phyloP scores from a whole-genome alignment of 2,888 invertebrate species.

The Drosophila macrospina region DNA sequence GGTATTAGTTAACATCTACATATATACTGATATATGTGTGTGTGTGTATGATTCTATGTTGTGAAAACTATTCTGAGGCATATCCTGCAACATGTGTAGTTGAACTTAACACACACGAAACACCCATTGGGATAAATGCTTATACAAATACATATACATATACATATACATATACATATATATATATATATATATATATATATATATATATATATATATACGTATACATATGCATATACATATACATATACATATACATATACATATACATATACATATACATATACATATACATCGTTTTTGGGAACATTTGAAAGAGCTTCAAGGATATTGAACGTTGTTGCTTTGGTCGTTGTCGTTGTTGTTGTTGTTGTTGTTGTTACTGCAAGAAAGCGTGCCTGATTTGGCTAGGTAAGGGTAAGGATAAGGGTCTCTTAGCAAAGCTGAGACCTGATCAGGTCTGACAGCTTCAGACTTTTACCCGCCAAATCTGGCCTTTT shows the following conservation, averaged over 20 bases:
- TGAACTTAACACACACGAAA: conserved; percentile 52
- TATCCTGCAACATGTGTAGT: conserved; percentile 63
- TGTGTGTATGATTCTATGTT: no score
- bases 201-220: conserved; percentile 29
- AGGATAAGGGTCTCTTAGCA: conserved; percentile 31
- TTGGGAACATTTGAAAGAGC: conserved; percentile 53
- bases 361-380: conserved; percentile 35
- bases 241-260: conserved; percentile 2
- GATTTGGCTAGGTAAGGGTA: conserved; percentile 30
- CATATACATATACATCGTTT: conserved; percentile 18
- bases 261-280: not conserved
- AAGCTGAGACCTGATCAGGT: conserved; percentile 7
- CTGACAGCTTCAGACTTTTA: not conserved
- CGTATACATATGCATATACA: conserved; percentile 17
- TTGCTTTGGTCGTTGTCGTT: conserved; percentile 35
- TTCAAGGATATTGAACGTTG: conserved; percentile 66
- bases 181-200: not conserved
- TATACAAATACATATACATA: conserved; percentile 14
- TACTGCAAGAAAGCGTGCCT: conserved; percentile 63
- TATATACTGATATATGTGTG: conserved; percentile 9
- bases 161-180: conserved; percentile 1
- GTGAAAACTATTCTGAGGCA: conserved; percentile 68
- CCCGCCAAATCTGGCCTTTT: not conserved
- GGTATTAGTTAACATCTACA: conserved; percentile 39
- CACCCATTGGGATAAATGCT: conserved; percentile 37